Conservation (phyloP, 1,140 invertebrate species). For the Lutraria rhynchaena region DNA sequence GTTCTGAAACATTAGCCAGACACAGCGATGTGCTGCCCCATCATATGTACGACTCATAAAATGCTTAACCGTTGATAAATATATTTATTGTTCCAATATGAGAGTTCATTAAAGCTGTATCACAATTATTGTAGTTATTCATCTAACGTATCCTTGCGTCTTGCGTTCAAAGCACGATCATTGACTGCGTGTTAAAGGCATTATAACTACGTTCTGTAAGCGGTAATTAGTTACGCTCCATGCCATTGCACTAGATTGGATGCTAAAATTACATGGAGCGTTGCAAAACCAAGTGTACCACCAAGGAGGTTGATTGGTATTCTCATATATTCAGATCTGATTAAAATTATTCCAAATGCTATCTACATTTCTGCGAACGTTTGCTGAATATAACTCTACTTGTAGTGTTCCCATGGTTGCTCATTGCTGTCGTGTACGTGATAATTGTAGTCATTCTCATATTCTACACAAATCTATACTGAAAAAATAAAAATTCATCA, state of each 20-base stretch:
- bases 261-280: slow-evolving; percentile 34
- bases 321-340: slow-evolving; percentile 36
- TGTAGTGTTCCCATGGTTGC: too few relatives aligned
- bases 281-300: slow-evolving; percentile 16
- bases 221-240: slow-evolving; percentile 14
- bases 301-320: slow-evolving; percentile 22
- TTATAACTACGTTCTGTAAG: slow-evolving; percentile 1
- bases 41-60: slow-evolving; percentile 25
- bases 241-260: slow-evolving; percentile 27
- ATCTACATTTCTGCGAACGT: too few relatives aligned
- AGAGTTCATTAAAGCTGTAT: slow-evolving; percentile 17
- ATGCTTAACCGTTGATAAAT: slow-evolving; percentile 28
- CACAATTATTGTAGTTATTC: not conserved
- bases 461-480: too few relatives aligned
- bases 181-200: slow-evolving; percentile 15
- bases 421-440: too few relatives aligned
- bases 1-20: too few relatives aligned
- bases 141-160: not conserved
- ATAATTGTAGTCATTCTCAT: too few relatives aligned
- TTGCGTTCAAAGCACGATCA: not conserved
- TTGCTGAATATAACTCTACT: too few relatives aligned
- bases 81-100: slow-evolving; percentile 19
- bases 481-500: too few relatives aligned
- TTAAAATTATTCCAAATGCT: slow-evolving; percentile 29
- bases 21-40: too few relatives aligned